Base-by-base conservation (phyloP, 2,113 vertebrate genomes). In the Climacteris rufus region DNA sequence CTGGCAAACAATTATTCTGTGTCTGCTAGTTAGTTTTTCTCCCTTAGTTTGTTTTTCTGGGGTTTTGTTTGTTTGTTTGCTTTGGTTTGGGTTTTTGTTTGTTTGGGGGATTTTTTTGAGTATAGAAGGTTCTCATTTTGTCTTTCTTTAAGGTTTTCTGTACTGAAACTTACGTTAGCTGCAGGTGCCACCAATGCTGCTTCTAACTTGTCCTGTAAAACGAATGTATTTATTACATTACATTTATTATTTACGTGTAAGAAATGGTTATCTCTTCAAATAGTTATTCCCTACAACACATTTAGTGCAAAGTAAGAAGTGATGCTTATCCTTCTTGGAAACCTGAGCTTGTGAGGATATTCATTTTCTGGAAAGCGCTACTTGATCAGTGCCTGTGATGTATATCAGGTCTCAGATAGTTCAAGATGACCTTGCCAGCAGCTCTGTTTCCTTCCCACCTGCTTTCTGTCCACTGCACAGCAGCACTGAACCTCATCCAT, bases 341-440 rank as follows among this genome's bases (percentile, higher is more conserved):
- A 92, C 56, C 27, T 56, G 78, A 96, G 52, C 80, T 81, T 31
- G 10, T 31, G 47, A 75, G 52, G 83, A 91, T 87, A 94, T 80
- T 90, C 0, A 2, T 90, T 89, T 92, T 89, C 91, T 91, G 94
- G 91, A 92, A 93, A 81, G 60, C 1, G n/a, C 80, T 80, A 96
- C n/a, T 53, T 83, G 91, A 93, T 86, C 64, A 3, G 64, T 70
- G 54, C 39, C 31, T 59, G 47, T 25, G 64, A 52, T 81, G 27
- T 56, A 1, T 95, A 93, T 94, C 91, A 81, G 72, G 60, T 92
- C 95, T 88, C 89, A 44, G 78, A 13, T 25, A 61, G 63, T 42
- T 83, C 56, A 54, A 53, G 64, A 14, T 97, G 91, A 89, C 76
- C 83, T 94, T 77, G 24, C 76, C 68, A 90, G 68, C 80, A 83